Conservation (phyloP, 2,888 invertebrate genomes). For the Ypsolopha scabrella region DNA sequence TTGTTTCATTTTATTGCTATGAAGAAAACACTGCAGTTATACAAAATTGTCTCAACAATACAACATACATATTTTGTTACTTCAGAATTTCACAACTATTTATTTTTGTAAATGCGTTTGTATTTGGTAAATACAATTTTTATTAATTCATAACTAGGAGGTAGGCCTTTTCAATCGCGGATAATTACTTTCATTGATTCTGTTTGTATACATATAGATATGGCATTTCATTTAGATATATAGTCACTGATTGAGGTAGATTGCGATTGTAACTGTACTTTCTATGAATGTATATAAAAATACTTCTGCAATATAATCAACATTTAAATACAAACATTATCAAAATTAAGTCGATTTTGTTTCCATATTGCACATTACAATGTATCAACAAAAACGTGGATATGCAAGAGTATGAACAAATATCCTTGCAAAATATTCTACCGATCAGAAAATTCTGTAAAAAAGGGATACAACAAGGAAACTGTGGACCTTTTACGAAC, state of each 20-base stretch:
- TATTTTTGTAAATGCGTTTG: slow-evolving; percentile 6
- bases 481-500: too few species aligned
- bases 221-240: slow-evolving; percentile 7
- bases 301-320: slow-evolving; percentile 67
- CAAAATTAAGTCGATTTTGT: slow-evolving; percentile 54
- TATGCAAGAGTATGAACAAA: background rate
- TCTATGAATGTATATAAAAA: slow-evolving; percentile 54
- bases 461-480: background rate
- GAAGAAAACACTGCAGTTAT: slow-evolving; percentile 47
- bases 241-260: slow-evolving; percentile 62
- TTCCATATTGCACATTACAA: slow-evolving; percentile 51
- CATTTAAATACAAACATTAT: slow-evolving; percentile 67
- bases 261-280: slow-evolving; percentile 42
- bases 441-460: slow-evolving; percentile 4
- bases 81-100: background rate
- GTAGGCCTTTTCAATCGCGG: slow-evolving; percentile 39
- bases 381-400: slow-evolving; percentile 23
- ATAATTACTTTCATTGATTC: background rate
- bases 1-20: slow-evolving; percentile 46
- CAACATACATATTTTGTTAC: slow-evolving; percentile 26
- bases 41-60: slow-evolving; percentile 50
- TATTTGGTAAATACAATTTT: slow-evolving; percentile 31
- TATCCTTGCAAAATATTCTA: slow-evolving; percentile 20
- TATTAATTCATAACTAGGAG: slow-evolving; percentile 4
- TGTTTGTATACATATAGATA: background rate